Base-by-base conservation (phyloP, 2,888 invertebrate genomes). In the Asteroscopus sphinx region DNA sequence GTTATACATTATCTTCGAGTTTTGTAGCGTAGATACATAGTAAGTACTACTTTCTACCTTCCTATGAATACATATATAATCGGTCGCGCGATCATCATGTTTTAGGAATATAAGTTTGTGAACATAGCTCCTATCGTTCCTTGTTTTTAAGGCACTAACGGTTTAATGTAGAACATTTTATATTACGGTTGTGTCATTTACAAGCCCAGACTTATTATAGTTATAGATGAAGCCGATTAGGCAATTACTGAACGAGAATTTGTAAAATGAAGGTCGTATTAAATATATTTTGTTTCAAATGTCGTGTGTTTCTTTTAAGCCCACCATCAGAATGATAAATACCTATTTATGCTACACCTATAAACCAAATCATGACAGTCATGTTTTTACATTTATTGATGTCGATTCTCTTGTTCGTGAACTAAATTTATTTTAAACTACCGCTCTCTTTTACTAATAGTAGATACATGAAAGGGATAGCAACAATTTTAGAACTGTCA, bases 261-360 rank as follows among this genome's bases (percentile, higher is more conserved):
- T 91, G 89, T 90, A 89, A 85, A 85, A 86, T 79, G 85, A 86
- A 87, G 88, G 88, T 89, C 89, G 89, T 92, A 91, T 88, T 91
- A 90, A 92, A 92, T 91, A 91, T 91, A 91, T 91, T 92, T 92
- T 92, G 91, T 92, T 92, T 92, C 92, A 88, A 70, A 46, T 48
- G 8, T 17, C 7, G 44, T 62, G 52, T 65, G 68, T 72, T 56
- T 60, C n/a, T 66, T 55, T 36, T n/a, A n/a, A n/a, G n/a, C n/a
- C n/a, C n/a, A n/a, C n/a, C n/a, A n/a, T n/a, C n/a, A n/a, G n/a
- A n/a, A n/a, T n/a, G n/a, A n/a, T n/a, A n/a, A n/a, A n/a, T n/a
- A n/a, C n/a, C n/a, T n/a, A n/a, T n/a, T n/a, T n/a, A n/a, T n/a
- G n/a, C n/a, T n/a, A n/a, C n/a, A n/a, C n/a, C n/a, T n/a, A n/a